Base-by-base conservation (phyloP, 2,888 invertebrate species). In the Abscondita cerata region DNA sequence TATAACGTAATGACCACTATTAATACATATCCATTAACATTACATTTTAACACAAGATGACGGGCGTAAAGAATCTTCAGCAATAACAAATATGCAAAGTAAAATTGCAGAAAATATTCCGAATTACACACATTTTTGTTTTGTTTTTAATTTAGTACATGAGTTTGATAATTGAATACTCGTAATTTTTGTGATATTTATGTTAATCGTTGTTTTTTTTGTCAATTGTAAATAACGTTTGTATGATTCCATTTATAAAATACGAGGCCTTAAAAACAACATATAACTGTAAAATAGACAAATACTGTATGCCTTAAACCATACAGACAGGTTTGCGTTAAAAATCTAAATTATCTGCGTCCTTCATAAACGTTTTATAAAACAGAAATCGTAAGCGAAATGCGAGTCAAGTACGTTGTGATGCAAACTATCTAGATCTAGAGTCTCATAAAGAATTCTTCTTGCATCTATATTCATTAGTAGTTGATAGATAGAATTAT, bases 191-290 rank as follows among this genome's bases (percentile, higher is more conserved):
- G 55, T 55, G 55, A 55, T 55, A 55, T 48, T 55, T 54, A 38
- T 15, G 20, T 55, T 47, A 19, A 44, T 41, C 47, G 15, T 46
- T 36, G 20, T 59, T 52, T 38, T 54, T 46, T 31, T 18, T 38
- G 12, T 40, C 46, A 46, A 44, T 18, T 56, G 52, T 52, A 47
- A 38, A 55, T 55, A 51, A 34, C 40, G 19, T 44, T 40, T 56
- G 34, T 46, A 44, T 44, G 46, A 47, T 38, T 55, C 52, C 47
- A 52, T 47, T 55, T 52, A 40, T 48, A 47, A 58, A 62, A 58
- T 53, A 58, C 19, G 62, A 62, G 62, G 62, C 62, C 62, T 62
- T 62, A 62, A 62, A 54, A 44, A 40, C 50, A 62, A 62, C 62
- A 62, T 62, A 62, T 62, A 62, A 57, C 38, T 59, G 52, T 59